A percentile compares a stretch with the other conserved stretches of the same genome.
These are phyloP conservation scores for Embiotoca jacksoni DNA, from an alignment of 2,113 vertebrate genomes.

Conservation along the genomic window DNA sequence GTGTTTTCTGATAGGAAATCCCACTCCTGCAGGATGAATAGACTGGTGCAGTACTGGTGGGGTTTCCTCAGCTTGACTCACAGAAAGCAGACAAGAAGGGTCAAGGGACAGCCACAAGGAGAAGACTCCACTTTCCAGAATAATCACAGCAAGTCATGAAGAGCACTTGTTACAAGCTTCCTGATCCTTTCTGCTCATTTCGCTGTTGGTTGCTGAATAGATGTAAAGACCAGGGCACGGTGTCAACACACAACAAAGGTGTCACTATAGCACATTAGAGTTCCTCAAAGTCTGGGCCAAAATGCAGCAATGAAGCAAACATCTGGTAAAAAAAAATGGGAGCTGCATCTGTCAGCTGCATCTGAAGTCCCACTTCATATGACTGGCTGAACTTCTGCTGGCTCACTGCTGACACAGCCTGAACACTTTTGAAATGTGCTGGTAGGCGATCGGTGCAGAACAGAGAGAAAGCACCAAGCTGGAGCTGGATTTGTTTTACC, in stretches of 20 bases:
- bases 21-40: constrained; percentile 1
- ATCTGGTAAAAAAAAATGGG: constrained; percentile 13
- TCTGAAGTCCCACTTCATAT: constrained; percentile 31
- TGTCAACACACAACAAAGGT: not conserved
- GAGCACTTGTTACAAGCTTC: not conserved
- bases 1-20: not conserved
- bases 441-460: constrained; percentile 7
- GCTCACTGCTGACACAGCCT: constrained; percentile 13
- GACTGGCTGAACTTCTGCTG: constrained; percentile 48
- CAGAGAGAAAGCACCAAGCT: not conserved
- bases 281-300: constrained; percentile 4
- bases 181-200: not conserved
- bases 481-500: constrained; percentile 29
- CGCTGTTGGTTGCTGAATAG: not conserved
- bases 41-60: not conserved
- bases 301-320: constrained; percentile 18
- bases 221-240: not conserved
- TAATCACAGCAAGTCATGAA: not conserved
- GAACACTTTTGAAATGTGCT: constrained; percentile 12
- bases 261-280: not conserved
- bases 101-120: not conserved
- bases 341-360: constrained; percentile 55
- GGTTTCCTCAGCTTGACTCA: not conserved
- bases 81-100: not conserved
- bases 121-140: not conserved